phyloP scores from a whole-genome alignment of 1,140 invertebrate species.

The Drosophila simulans region DNA sequence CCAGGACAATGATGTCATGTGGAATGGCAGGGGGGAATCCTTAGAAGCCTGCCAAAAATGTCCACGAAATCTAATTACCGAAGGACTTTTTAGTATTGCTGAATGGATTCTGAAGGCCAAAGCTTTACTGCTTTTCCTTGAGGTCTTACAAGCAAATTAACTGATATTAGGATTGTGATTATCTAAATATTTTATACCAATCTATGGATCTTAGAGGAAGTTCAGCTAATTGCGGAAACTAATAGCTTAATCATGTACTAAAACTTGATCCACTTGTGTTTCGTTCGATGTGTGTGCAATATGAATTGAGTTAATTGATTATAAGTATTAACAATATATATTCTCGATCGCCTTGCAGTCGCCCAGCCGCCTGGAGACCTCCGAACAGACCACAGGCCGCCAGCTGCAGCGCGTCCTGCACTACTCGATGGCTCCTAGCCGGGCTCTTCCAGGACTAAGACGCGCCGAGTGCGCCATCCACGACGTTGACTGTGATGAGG shows the following conservation, averaged over 20 bases:
- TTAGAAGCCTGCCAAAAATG: slow-evolving; percentile 49
- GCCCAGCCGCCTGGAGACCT: slow-evolving; percentile 78
- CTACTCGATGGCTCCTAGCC: slow-evolving; percentile 84
- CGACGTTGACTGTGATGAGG: slow-evolving; percentile 89
- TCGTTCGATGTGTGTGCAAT: too few species aligned
- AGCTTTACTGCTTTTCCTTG: too few species aligned
- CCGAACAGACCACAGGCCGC: slow-evolving; percentile 85
- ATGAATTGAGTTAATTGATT: too few species aligned
- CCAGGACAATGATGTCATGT: slow-evolving; percentile 26
- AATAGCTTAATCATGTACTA: too few species aligned
- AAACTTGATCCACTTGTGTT: too few species aligned
- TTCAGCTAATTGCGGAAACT: too few species aligned
- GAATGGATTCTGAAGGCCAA: not conserved
- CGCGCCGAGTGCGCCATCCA: slow-evolving; percentile 81
- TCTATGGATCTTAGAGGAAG: too few species aligned
- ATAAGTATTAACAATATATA: too few species aligned
- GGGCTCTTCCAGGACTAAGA: slow-evolving; percentile 85
- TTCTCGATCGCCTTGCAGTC: slow-evolving; percentile 45
- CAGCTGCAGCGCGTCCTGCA: slow-evolving; percentile 84
- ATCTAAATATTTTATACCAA: too few species aligned
- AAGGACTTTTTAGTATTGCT: not conserved
- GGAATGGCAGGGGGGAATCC: not conserved
- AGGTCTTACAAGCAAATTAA: too few species aligned
- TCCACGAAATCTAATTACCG: slow-evolving; percentile 47
- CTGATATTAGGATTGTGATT: too few species aligned